Base-by-base conservation (phyloP, 2,888 invertebrate species). In the Lathronympha strigana region DNA sequence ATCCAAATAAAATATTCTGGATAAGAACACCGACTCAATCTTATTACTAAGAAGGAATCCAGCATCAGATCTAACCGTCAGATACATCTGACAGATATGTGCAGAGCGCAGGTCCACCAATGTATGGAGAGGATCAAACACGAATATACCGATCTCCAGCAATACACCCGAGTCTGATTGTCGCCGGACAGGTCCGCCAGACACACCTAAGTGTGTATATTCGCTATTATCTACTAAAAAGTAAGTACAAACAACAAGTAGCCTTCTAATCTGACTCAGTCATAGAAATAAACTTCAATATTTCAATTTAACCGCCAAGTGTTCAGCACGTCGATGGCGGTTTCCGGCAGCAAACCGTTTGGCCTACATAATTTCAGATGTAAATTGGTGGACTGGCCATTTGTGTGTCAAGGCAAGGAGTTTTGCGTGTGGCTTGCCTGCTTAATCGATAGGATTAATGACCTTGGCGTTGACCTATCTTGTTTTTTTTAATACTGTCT, bases 321-420 rank as follows among this genome's bases (percentile, higher is more conserved):
- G 60, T 43, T 53, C 50, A n/a, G 43, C 45, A 25, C 55, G 49
- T 43, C 55, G 68, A 67, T 64, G 72, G 71, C 67, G 74, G 77
- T 81, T 86, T 87, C 87, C 85, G 84, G 76, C 71, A 74, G 55
- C 67, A 76, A 79, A 75, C 75, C 71, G 75, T 76, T 80, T 80
- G 79, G 71, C 80, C 80, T 83, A 88, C 84, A 89, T 88, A 84
- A 83, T 88, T 89, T 81, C 67, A 79, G 80, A 77, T 80, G 75
- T 76, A 78, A 78, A 79, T 61, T 61, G 60, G 36, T 61, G 71
- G 71, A 70, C 74, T 83, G 86, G 76, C 83, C 85, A 81, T 87
- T 90, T 86, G 80, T 91, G 87, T 90, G 91, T 89, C 91, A 92
- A 92, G 91, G 91, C 77, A 75, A 79, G 83, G 79, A 84, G 87